Evolutionary conservation across 1,140 invertebrate species (phyloP), one percentile per base, ranked within the genome.

Genomic region (Meloidogyne chitwoodi): DNA sequence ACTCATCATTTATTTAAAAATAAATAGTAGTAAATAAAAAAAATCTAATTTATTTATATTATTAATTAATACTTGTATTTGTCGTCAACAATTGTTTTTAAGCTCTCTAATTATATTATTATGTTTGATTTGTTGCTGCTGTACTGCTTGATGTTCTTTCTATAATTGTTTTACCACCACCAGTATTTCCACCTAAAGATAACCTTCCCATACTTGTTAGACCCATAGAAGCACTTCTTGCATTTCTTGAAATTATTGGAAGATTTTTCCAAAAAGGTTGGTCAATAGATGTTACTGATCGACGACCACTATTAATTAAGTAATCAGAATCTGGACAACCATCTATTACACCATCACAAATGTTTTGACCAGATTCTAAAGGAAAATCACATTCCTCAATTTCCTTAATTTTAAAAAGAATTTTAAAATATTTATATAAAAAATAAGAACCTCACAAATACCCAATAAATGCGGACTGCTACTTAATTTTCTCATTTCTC

Each of bases 381-480:
- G 65, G 22, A 24, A 73, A 38, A 34, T 73, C 70, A 19, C 41
- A 27, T 63, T 81, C 81, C 61, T 81, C 79, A 4, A 48, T 82
- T 44, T 79, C 77, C 71, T 73, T 5, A 44, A 41, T 63, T 48
- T 8, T 22, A 62, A 14, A 0, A 6, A 16, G 61, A 61, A 65
- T 65, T 29, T 24, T 56, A 8, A 56, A 56, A 56, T n/a, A 1
- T 73, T 26, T 6, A 26, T 0, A 26, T 67, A 56, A 48, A n/a
- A n/a, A n/a, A n/a, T n/a, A n/a, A 76, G 56, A 69, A 85, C 83
- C 73, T 87, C 85, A 56, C 83, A 86, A 64, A 87, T 86, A 41
- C 79, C 84, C 41, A 87, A 70, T 10, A 86, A 41, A 77, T 86
- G 85, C 29, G 85, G 85, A 2, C 84, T 86, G 6, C 79, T 81